Evolutionary conservation across 2,113 vertebrate species (phyloP), one percentile per base, ranked within the genome.

Genomic region (Protobothrops flavoviridis): DNA sequence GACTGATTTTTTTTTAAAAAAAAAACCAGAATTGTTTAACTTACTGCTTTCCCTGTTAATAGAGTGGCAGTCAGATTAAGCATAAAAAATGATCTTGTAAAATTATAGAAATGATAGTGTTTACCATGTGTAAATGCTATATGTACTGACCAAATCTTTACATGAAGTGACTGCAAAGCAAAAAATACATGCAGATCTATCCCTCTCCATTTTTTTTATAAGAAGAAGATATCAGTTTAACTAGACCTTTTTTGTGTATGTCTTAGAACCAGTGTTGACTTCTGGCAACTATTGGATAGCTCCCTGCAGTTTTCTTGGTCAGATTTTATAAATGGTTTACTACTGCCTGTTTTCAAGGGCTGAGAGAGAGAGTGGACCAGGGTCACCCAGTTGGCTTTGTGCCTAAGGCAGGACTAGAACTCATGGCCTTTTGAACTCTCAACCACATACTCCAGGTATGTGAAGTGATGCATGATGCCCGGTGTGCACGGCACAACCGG

Each of bases 1-100:
- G 88, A 90, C 64, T 95, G 88, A 90, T 96, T 90, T 96, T 97
- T 95, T 96, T 96, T 96, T 94, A 92, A 94, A 95, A 95, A 96
- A 93, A 50, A 10, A 1, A 8, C 95, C 95, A 93, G 96, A 95
- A 92, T 95, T 94, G 81, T 92, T 96, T 94, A 94, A 91, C 94
- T 95, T 93, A 12, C 94, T 93, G 26, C 93, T 95, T 94, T 88
- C 90, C 93, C 52, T 8, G 55, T 88, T 89, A 33, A 95, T 61
- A 61, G 74, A 52, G 56, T 56, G 69, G 33, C 93, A 96, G 92
- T 8, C 90, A 94, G 87, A 23, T 12, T 2, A 64, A 5, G 43
- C 87, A 89, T 91, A 93, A 96, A 95, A 69, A 61, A 56, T 89
- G 92, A 90, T 94, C 24, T 93, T 96, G 96, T 92, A 95, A 93